Percentiles rank a stretch among this genome's conserved stretches.
These are phyloP conservation scores for Drosophila melanogaster DNA, from an alignment of 1,140 invertebrate species.

Conservation along the genomic window Release_6_plus_ISO1_MT NC_004354.4:13514501-13515000, in stretches of 20 bases:
- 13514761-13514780: not conserved
- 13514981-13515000: not conserved
- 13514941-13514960: not conserved
- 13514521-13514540: not conserved
- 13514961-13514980: not conserved
- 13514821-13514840: slow-evolving; percentile 16
- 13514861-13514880: slow-evolving; percentile 43
- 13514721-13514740: slow-evolving; percentile 32
- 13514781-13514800: not conserved
- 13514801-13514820: slow-evolving; percentile 9
- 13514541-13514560: slow-evolving; percentile 40
- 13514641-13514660: slow-evolving; percentile 43
- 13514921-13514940: too few relatives aligned
- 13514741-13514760: slow-evolving; percentile 1
- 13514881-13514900: not conserved
- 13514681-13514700: slow-evolving; percentile 37
- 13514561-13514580: slow-evolving; percentile 68
- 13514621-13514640: slow-evolving; percentile 40
- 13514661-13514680: slow-evolving; percentile 11
- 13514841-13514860: slow-evolving; percentile 16
- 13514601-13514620: slow-evolving; percentile 50
- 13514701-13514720: slow-evolving; percentile 27
- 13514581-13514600: slow-evolving; percentile 71
- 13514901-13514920: too few relatives aligned
- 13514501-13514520: slow-evolving; percentile 47